Conservation (phyloP, 1,140 invertebrate genomes). For the Drosophila mojavensis region DNA sequence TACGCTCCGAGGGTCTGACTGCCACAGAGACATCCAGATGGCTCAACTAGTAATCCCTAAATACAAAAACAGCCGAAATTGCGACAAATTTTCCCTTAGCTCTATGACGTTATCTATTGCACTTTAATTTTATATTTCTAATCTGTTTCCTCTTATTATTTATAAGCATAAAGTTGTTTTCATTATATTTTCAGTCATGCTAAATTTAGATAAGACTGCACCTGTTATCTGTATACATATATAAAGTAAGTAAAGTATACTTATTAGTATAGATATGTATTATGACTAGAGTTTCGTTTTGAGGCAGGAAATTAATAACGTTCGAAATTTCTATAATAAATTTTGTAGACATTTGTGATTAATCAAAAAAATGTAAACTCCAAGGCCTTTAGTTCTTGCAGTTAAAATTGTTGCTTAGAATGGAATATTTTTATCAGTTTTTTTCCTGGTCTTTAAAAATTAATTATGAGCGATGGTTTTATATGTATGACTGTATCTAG, state of each 20-base stretch:
- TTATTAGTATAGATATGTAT: constrained; percentile 30
- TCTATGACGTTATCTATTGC: neutral
- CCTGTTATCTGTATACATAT: constrained; percentile 29
- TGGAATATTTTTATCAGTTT: too few relatives aligned
- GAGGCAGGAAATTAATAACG: constrained; percentile 11
- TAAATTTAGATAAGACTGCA: constrained; percentile 44
- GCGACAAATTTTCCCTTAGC: neutral
- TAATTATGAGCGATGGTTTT: too few relatives aligned
- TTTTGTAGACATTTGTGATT: constrained; percentile 12
- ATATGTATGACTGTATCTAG: too few relatives aligned
- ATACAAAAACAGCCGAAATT: neutral
- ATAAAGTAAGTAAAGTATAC: neutral
- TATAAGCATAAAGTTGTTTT: constrained; percentile 15
- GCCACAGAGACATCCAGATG: constrained; percentile 87
- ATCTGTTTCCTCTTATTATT: constrained; percentile 24
- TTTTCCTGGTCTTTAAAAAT: too few relatives aligned
- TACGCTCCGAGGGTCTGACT: constrained; percentile 93
- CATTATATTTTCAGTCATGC: neutral
- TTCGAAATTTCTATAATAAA: neutral
- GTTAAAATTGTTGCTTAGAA: too few relatives aligned
- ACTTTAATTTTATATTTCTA: neutral
- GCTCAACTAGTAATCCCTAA: constrained; percentile 52
- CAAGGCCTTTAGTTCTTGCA: too few relatives aligned
- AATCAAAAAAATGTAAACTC: neutral
- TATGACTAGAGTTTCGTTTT: constrained; percentile 17